Evolutionary conservation across 1,140 invertebrate genomes (phyloP), one percentile per base, ranked within the genome.

Genomic region (Xylocopa sonorina): DNA sequence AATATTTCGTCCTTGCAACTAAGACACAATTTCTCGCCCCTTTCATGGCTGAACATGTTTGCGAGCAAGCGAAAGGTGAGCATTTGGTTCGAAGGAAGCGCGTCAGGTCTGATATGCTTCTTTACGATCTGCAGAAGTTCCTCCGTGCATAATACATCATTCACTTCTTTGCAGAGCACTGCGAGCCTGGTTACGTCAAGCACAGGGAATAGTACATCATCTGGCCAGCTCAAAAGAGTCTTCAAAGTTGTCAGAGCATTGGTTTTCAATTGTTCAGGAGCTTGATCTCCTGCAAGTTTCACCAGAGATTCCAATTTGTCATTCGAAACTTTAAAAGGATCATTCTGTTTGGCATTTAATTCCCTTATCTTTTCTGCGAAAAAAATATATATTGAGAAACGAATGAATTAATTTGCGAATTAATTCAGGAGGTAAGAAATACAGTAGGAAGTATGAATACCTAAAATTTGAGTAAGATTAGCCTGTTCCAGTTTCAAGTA

Each of bases 171-270:
- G 80, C 95, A 94, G 48, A 96, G 94, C 34, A 98, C 94, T 1
- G 96, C 96, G 84, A 98, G 93, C 71, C 98, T 94, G 3, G 97
- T 93, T 24, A 98, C 91, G 92, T 99, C 98, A 38, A 99, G 92
- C 12, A 96, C 96, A 1, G 98, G 98, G 92, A 98, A 98, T 1
- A 98, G 91, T 79, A 95, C 94, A 87, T 97, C 96, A 89, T 94
- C 93, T 4, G 97, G 96, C 97, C 97, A 98, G 80, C 95, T 92
- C 34, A 98, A 89, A 67, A 97, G 92, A 83, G 93, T 94, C 87
- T 95, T 95, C 58, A 97, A 87, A n/a, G 94, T 91, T n/a, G 93
- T 91, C 27, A 96, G 89, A 14, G 94, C 89, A 69, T 94, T 92
- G 9, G 90, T 81, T 83, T 91, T 92, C 84, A 80, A 62, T 74